phyloP scores from a whole-genome alignment of 2,113 vertebrate species.

The Tamias sibiricus region DNA sequence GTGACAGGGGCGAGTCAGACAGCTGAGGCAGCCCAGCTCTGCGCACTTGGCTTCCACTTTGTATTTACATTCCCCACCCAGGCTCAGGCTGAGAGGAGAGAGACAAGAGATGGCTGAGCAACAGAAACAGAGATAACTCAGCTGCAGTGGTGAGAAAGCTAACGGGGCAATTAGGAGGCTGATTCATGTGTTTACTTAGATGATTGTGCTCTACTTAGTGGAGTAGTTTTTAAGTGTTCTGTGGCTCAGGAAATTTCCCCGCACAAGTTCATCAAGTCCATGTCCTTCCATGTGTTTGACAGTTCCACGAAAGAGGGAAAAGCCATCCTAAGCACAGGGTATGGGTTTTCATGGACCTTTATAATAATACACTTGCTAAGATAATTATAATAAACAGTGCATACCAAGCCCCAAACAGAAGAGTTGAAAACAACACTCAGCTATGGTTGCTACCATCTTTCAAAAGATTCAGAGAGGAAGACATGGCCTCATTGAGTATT shows the following conservation, averaged over 20 bases:
- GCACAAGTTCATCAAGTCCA: slow-evolving; percentile 14
- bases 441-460: neutral
- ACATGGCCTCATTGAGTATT: neutral
- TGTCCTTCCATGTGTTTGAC: slow-evolving; percentile 10
- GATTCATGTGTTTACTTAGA: slow-evolving; percentile 61
- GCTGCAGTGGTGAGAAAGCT: neutral
- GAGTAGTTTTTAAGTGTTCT: slow-evolving; percentile 49
- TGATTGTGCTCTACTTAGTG: neutral
- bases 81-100: neutral
- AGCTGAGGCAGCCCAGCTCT: fast-evolving
- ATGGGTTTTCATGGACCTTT: neutral
- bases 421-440: neutral
- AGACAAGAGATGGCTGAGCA: neutral
- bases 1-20: neutral
- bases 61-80: neutral
- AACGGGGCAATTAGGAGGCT: slow-evolving; percentile 39
- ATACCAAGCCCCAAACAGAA: neutral
- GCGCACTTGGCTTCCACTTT: neutral
- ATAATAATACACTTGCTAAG: slow-evolving; percentile 1
- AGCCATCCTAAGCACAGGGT: neutral
- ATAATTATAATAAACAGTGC: neutral
- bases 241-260: slow-evolving; percentile 47
- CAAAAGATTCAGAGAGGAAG: neutral
- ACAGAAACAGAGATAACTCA: neutral
- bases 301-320: slow-evolving; percentile 51